These are phyloP conservation scores for Charaxes varanes DNA, from an alignment of 1,140 invertebrate genomes.

Conservation along the genomic window DNA sequence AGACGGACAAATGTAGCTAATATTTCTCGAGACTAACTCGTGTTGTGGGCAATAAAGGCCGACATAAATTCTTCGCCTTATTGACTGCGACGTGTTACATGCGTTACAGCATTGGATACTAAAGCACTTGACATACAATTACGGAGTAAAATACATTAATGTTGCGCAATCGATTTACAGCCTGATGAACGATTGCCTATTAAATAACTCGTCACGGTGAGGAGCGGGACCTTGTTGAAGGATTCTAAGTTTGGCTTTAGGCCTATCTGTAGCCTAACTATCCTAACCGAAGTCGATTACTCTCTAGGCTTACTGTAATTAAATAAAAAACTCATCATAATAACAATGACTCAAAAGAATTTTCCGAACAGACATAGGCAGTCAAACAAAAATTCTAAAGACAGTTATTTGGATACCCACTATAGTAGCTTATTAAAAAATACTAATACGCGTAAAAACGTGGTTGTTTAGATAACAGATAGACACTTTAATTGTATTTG, in stretches of 20 bases:
- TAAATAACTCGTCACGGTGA: slow-evolving; percentile 12
- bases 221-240: background rate
- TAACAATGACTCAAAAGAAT: no score
- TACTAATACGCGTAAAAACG: no score
- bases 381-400: no score
- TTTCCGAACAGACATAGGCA: no score
- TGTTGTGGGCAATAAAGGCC: slow-evolving; percentile 4
- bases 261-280: background rate
- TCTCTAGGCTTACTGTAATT: no score
- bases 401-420: no score
- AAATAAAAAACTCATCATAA: no score
- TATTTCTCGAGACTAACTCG: slow-evolving; percentile 2
- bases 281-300: no score
- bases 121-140: slow-evolving; percentile 26
- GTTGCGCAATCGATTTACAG: slow-evolving; percentile 18
- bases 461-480: no score
- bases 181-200: slow-evolving; percentile 17
- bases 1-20: slow-evolving; percentile 5
- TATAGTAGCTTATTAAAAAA: no score
- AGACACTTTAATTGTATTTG: no score
- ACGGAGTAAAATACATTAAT: slow-evolving; percentile 19
- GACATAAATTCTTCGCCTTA: slow-evolving; percentile 8
- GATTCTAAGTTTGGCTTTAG: no score
- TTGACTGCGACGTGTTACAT: slow-evolving; percentile 10
- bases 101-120: slow-evolving; percentile 8